Base-by-base conservation (phyloP, 64 coral and sea anemone species). In the Stichodactyla helianthus region DNA sequence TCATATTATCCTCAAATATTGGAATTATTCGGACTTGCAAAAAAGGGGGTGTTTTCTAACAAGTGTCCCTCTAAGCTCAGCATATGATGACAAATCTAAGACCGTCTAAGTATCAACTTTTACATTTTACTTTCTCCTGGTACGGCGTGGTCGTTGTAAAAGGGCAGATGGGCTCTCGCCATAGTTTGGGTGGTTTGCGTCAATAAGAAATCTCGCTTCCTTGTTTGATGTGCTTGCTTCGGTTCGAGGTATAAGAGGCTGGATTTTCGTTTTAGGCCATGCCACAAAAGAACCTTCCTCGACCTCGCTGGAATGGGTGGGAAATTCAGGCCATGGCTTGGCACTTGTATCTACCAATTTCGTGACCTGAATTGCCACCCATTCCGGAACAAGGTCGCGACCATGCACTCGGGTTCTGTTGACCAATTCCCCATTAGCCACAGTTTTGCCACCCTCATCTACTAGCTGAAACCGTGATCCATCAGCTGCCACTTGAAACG, bases 221-320 rank as follows among this genome's bases (percentile, higher is more conserved):
- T 62, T 62, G 59, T 0, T 62, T 15, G 59, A 13, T 62, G 8
- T 15, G 13, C 59, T 62, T 62, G 59, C 59, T 62, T 62, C 56
- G 56, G 56, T 2, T 58, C 56, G 59, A 15, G 59, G 59, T 4
- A 62, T 62, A 62, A 62, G 8, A 14, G 10, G 10, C 13, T 62
- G 6, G 27, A 70, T 86, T 10, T 85, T 7, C 8, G 15, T 51
- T 10, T 14, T 77, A 4, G 88, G 88, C 88, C 67, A 90, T 28
- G 88, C 82, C 6, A 90, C 62, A 25, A 85, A 90, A 50, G 80
- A 77, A 19, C 81, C 88, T 22, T 84, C 59, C 54, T 89, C 82
- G 51, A 90, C 82, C 28, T 77, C 82, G 10, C 88, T 82, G 55
- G 88, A 90, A 55, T 90, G 82, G 63, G 88, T 90, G 82, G 88